Conservation (phyloP, 2,113 vertebrate genomes). For the Onychostoma macrolepis region DNA sequence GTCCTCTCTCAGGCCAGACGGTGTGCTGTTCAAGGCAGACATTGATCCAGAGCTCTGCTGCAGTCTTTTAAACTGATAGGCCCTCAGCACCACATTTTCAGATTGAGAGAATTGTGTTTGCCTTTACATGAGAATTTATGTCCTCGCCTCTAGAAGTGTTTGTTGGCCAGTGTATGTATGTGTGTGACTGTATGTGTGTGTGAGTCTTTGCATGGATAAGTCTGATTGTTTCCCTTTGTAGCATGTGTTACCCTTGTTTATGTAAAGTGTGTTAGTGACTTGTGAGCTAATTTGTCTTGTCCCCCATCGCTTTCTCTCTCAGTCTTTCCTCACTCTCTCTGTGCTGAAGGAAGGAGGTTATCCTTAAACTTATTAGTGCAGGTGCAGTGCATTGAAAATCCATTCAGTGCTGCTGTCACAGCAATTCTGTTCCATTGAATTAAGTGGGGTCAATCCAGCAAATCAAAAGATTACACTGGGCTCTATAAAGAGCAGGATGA, state of each 20-base stretch:
- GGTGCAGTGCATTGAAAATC: constrained; percentile 74
- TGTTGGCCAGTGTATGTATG: background rate
- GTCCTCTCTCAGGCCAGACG: background rate
- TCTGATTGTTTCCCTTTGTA: constrained; percentile 12
- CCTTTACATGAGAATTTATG: background rate
- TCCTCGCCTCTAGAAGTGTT: background rate
- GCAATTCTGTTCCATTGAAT: constrained; percentile 75
- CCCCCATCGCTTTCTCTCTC: background rate
- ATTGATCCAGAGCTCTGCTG: constrained; percentile 31
- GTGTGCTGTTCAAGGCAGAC: background rate
- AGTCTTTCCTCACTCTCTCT: constrained; percentile 3
- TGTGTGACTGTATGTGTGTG: background rate
- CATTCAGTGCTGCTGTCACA: constrained; percentile 74
- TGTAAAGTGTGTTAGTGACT: constrained; percentile 3
- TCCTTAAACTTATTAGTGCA: constrained; percentile 72
- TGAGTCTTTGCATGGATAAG: background rate
- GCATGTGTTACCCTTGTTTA: constrained; percentile 10
- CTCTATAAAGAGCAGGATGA: constrained; percentile 58
- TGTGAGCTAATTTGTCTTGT: constrained; percentile 5
- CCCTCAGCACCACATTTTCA: background rate
- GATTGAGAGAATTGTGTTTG: constrained; percentile 6
- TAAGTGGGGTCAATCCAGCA: constrained; percentile 75
- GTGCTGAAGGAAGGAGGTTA: constrained; percentile 55
- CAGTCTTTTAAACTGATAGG: constrained; percentile 36
- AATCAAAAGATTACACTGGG: constrained; percentile 72